These are phyloP conservation scores for Rissa tridactyla DNA, from an alignment of 2,113 vertebrate genomes.

Conservation along the genomic window DNA sequence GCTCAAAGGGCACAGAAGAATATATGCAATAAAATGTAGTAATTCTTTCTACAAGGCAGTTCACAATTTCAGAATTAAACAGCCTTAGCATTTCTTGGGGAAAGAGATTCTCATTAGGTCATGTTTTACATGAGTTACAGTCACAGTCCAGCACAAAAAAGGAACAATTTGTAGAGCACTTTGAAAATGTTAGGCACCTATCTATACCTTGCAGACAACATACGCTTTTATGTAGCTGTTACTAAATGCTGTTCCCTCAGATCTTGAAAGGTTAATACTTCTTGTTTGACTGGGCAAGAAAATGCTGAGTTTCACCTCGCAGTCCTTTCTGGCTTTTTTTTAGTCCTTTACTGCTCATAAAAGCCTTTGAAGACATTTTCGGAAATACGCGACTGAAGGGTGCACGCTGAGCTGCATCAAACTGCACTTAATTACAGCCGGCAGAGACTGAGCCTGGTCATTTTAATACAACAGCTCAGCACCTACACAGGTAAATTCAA, in stretches of 20 bases:
- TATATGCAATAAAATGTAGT: background rate
- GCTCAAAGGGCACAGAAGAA: constrained; percentile 18
- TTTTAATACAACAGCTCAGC: background rate
- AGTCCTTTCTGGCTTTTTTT: background rate
- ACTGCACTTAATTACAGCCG: background rate
- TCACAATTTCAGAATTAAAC: background rate
- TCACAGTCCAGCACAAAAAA: background rate
- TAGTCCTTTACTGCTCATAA: background rate
- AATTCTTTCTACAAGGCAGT: background rate
- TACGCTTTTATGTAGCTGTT: background rate
- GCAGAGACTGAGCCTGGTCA: background rate
- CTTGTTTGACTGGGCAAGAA: constrained; percentile 9
- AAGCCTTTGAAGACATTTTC: background rate
- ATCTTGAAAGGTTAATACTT: constrained; percentile 17
- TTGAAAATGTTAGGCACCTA: constrained; percentile 10
- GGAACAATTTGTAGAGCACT: background rate
- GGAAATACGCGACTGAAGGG: background rate
- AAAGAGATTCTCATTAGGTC: constrained; percentile 16
- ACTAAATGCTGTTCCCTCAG: background rate
- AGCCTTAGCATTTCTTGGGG: background rate
- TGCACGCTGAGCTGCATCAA: background rate
- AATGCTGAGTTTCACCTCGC: background rate
- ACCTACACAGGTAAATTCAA: background rate
- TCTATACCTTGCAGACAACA: background rate
- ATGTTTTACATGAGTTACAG: constrained; percentile 11